Evolutionary conservation across 2,113 vertebrate species (phyloP), one percentile per base, ranked within the genome.

Genomic region (Archilochus colubris): DNA sequence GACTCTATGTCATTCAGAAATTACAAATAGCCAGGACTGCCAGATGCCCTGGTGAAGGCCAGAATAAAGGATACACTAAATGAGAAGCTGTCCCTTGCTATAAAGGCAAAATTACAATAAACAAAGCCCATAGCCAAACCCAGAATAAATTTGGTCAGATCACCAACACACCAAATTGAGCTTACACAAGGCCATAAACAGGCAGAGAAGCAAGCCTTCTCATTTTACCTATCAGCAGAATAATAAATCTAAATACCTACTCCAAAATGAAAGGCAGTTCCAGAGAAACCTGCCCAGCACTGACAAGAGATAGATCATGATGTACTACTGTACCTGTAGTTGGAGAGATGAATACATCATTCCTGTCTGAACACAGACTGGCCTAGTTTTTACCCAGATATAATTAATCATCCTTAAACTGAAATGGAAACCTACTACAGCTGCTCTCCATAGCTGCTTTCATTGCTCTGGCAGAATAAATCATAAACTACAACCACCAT

Each of bases 101-200:
- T 28, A 54, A 74, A 59, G 4, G 2, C 4, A 6, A 70, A 80
- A 83, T 67, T 2, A 46, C 57, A 72, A 88, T 2, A 2, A 68
- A 78, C 84, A 16, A 27, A 55, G 25, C 0, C 0, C 4, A 64
- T 8, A 72, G 59, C 25, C 1, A 50, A 66, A 61, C 0, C 4
- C 9, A 13, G 40, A 36, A 74, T 69, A 70, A 28, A 59, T 77
- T 69, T 70, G 7, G 6, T 66, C 10, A 38, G 25, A 27, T n/a
- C 13, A 78, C 11, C 3, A 6, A 24, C 5, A 13, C 50, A 44
- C 3, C 83, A 22, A 63, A 33, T 2, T 55, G 58, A 87, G 48
- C 7, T 53, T 55, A 30, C 3, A 40, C 8, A 5, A 74, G 43
- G 7, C 7, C 18, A 48, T 57, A 89, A 75, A 68, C 2, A 82